Evolutionary conservation across 2,888 invertebrate genomes (phyloP).

Genomic region (Oegoconia quadripuncta): DNA sequence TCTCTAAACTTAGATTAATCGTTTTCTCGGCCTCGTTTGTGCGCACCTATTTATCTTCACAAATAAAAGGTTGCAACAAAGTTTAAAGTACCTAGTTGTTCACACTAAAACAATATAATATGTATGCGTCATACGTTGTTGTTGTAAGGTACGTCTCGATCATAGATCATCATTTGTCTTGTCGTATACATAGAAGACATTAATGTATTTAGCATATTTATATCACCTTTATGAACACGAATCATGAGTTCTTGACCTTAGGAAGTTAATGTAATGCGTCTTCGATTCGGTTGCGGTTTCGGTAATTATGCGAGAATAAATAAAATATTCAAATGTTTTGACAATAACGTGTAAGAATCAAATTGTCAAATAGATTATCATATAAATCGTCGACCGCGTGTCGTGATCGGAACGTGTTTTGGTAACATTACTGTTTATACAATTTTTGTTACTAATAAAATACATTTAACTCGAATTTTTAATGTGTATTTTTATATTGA

Average conservation of each 20-base stretch:
- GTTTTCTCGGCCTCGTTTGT: constrained; percentile 52
- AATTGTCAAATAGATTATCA: constrained; percentile 37
- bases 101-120: too few relatives aligned
- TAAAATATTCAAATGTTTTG: constrained; percentile 13
- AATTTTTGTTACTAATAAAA: background rate
- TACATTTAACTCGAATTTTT: background rate
- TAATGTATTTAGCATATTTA: too few relatives aligned
- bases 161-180: too few relatives aligned
- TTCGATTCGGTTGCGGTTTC: too few relatives aligned
- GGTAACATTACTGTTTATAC: background rate
- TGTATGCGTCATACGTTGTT: too few relatives aligned
- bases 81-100: constrained; percentile 6
- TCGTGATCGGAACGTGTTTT: background rate
- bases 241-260: too few relatives aligned
- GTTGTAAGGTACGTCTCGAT: too few relatives aligned
- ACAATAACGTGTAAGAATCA: constrained; percentile 29
- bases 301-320: too few relatives aligned
- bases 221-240: too few relatives aligned
- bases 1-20: constrained; percentile 77
- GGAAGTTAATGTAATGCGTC: too few relatives aligned
- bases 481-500: background rate
- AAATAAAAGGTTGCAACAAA: constrained; percentile 34
- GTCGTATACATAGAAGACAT: too few relatives aligned
- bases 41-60: constrained; percentile 52
- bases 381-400: constrained; percentile 29